Percentiles rank a stretch among this genome's conserved stretches.
These are phyloP conservation scores for Clarias fuscus DNA, from an alignment of 2,797 vertebrate species.

Conservation along the genomic window DNA sequence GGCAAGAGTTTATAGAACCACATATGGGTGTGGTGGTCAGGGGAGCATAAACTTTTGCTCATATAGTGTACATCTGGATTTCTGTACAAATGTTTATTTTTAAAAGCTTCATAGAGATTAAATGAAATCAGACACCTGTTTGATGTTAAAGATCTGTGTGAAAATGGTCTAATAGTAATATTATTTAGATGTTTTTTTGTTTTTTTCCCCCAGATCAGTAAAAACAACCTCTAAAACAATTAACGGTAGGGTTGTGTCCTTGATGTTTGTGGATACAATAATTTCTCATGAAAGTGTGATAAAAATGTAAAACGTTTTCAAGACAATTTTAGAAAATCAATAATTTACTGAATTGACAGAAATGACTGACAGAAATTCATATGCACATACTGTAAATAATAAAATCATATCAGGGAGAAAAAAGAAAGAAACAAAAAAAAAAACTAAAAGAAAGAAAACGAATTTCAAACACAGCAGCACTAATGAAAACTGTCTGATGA, in stretches of 20 bases:
- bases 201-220: too few relatives aligned
- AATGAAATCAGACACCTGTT: background rate
- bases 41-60: background rate
- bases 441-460: background rate
- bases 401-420: background rate
- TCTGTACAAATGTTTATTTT: background rate
- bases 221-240: background rate
- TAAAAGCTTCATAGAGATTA: background rate
- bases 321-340: constrained; percentile 28
- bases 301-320: background rate
- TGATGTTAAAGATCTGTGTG: background rate
- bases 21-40: background rate
- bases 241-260: background rate
- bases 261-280: background rate
- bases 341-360: constrained; percentile 41
- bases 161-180: background rate
- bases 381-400: constrained; percentile 24
- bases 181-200: background rate
- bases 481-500: constrained; percentile 1
- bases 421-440: background rate
- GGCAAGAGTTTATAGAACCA: background rate
- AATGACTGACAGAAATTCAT: constrained; percentile 12
- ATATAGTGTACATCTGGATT: background rate
- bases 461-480: constrained; percentile 1
- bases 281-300: background rate